Conservation (phyloP, 1,140 invertebrate species). For the Atta colombica region DNA sequence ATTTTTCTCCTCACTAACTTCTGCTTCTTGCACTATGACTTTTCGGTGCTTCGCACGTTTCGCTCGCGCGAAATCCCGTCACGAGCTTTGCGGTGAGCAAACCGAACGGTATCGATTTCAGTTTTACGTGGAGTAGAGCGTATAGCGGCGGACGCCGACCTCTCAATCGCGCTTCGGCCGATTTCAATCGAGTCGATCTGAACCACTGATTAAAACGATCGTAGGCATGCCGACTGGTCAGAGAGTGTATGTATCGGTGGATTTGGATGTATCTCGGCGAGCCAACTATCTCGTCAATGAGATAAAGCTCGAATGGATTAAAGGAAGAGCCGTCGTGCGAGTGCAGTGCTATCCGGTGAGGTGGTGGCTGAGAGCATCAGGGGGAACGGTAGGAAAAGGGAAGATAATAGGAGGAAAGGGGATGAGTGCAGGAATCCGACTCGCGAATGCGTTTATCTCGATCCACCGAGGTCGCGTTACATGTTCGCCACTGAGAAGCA, state of each 20-base stretch:
- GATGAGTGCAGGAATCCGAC: slow-evolving; percentile 48
- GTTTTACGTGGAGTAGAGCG: slow-evolving; percentile 22
- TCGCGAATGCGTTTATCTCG: slow-evolving; percentile 69
- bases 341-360: slow-evolving; percentile 19
- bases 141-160: slow-evolving; percentile 3
- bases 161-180: slow-evolving; percentile 34
- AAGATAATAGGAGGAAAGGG: slow-evolving; percentile 46
- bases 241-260: neutral
- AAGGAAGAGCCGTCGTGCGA: slow-evolving; percentile 59
- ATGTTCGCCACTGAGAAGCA: slow-evolving; percentile 63
- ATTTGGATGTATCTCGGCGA: slow-evolving; percentile 54
- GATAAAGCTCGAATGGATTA: slow-evolving; percentile 60
- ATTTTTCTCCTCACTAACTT: neutral
- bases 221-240: slow-evolving; percentile 23
- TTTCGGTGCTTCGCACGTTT: slow-evolving; percentile 24
- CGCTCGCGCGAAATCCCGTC: slow-evolving; percentile 41
- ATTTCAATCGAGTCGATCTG: slow-evolving; percentile 60
- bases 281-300: slow-evolving; percentile 67
- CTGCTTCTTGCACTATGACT: neutral
- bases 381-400: neutral
- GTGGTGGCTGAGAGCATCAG: neutral
- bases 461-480: slow-evolving; percentile 69
- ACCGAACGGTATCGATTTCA: slow-evolving; percentile 57
- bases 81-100: slow-evolving; percentile 39
- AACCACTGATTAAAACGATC: slow-evolving; percentile 59